Evolutionary conservation across 2,888 invertebrate species (phyloP).

Genomic region (Pseudoips prasinana): DNA sequence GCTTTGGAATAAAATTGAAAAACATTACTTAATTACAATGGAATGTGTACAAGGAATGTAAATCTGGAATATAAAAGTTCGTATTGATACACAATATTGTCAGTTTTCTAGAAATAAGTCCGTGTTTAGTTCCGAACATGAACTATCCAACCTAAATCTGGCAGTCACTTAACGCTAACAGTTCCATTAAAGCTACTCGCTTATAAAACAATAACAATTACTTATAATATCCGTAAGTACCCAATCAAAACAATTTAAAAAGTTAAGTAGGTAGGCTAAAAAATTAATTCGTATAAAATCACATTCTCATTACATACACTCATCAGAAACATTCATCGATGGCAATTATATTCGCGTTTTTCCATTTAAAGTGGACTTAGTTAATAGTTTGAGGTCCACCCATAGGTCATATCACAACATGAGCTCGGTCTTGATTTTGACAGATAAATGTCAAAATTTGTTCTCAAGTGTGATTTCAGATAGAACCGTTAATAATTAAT

Average conservation of each 20-base stretch:
- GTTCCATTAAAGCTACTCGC: conserved; percentile 30
- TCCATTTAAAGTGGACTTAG: too few relatives aligned
- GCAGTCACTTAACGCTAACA: conserved; percentile 23
- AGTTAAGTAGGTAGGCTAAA: conserved; percentile 1
- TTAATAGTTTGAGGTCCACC: too few relatives aligned
- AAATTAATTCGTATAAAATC: conserved; percentile 36
- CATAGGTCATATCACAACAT: too few relatives aligned
- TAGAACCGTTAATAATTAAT: too few relatives aligned
- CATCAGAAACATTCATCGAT: conserved; percentile 20
- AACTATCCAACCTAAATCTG: conserved; percentile 19
- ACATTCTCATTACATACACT: conserved; percentile 21
- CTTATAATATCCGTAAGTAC: conserved; percentile 25
- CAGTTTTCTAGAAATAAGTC: too few relatives aligned
- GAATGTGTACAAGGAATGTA: background rate
- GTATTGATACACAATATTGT: too few relatives aligned
- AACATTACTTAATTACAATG: too few relatives aligned
- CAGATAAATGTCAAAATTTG: conserved; percentile 10
- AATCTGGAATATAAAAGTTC: background rate
- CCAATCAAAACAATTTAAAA: conserved; percentile 19
- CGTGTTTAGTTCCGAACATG: too few relatives aligned
- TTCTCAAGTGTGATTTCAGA: too few relatives aligned
- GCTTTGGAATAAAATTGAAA: too few relatives aligned
- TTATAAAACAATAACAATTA: conserved; percentile 32
- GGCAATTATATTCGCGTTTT: conserved; percentile 16
- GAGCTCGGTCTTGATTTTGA: conserved; percentile 12